phyloP scores from a whole-genome alignment of 2,113 vertebrate genomes.

The Psittacus erithacus region DNA sequence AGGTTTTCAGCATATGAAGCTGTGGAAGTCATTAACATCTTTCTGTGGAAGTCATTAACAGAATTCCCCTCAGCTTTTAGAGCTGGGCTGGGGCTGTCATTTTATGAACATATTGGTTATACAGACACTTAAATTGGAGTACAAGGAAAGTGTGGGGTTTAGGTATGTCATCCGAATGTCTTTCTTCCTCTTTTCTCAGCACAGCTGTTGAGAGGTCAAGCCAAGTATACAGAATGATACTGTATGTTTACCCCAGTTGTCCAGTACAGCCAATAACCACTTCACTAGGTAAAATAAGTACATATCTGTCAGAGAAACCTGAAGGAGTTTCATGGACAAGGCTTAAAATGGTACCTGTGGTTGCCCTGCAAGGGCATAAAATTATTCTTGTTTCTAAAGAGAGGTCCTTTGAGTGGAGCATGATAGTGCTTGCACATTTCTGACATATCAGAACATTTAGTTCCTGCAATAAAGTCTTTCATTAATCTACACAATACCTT shows the following conservation, averaged over 20 bases:
- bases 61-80: neutral
- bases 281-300: conserved; percentile 61
- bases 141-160: neutral
- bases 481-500: conserved; percentile 59
- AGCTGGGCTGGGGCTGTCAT: neutral
- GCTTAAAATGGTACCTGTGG: conserved; percentile 51
- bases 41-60: neutral
- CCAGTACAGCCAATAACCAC: conserved; percentile 39
- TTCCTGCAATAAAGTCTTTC: conserved; percentile 64
- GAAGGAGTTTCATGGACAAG: conserved; percentile 65
- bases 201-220: conserved; percentile 31
- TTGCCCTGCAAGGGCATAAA: conserved; percentile 69
- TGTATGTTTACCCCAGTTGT: neutral
- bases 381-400: conserved; percentile 76
- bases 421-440: conserved; percentile 68
- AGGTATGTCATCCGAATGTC: conserved; percentile 4
- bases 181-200: conserved; percentile 35
- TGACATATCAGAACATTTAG: conserved; percentile 73
- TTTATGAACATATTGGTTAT: neutral
- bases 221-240: conserved; percentile 4
- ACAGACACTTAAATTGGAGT: neutral
- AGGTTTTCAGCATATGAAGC: neutral
- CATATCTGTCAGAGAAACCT: conserved; percentile 59
- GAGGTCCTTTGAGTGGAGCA: conserved; percentile 65
- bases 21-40: neutral